Conservation (phyloP, 2,888 invertebrate genomes). For the Oxystoma pomonae region DNA sequence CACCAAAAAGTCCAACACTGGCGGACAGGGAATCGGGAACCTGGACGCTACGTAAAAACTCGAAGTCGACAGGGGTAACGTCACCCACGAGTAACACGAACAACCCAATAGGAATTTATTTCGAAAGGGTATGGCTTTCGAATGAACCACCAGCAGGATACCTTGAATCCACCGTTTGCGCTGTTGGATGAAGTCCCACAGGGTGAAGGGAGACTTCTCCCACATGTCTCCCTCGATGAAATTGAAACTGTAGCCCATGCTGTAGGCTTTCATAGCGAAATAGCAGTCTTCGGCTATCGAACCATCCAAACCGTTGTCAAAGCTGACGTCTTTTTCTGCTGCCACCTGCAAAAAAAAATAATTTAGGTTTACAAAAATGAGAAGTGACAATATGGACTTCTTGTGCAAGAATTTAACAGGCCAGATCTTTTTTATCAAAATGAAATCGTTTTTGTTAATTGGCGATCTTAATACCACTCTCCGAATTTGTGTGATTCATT, state of each 20-base stretch:
- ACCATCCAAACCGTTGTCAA: constrained; percentile 94
- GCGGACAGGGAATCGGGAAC: constrained; percentile 84
- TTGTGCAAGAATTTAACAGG: too few species aligned
- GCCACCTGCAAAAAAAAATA: constrained; percentile 60
- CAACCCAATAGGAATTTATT: constrained; percentile 70
- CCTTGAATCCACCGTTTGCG: constrained; percentile 95
- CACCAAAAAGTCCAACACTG: constrained; percentile 78
- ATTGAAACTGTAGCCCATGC: constrained; percentile 86
- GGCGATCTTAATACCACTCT: too few species aligned
- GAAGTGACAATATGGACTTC: too few species aligned
- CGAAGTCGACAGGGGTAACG: constrained; percentile 61
- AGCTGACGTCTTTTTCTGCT: constrained; percentile 86
- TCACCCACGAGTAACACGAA: constrained; percentile 95
- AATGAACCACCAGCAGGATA: constrained; percentile 83
- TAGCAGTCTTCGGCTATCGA: constrained; percentile 98
- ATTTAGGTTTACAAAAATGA: neutral
- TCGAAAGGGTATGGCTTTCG: constrained; percentile 72
- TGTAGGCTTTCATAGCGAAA: constrained; percentile 93
- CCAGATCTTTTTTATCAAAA: too few species aligned
- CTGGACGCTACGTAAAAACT: constrained; percentile 57
- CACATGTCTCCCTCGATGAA: constrained; percentile 99
- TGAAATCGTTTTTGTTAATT: too few species aligned
- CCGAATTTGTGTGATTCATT: too few species aligned
- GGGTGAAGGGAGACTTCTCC: constrained; percentile 94
- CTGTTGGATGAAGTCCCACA: constrained; percentile 94